Base-by-base conservation (phyloP, 2,888 invertebrate species). In the Sinohyriopsis cumingii region DNA sequence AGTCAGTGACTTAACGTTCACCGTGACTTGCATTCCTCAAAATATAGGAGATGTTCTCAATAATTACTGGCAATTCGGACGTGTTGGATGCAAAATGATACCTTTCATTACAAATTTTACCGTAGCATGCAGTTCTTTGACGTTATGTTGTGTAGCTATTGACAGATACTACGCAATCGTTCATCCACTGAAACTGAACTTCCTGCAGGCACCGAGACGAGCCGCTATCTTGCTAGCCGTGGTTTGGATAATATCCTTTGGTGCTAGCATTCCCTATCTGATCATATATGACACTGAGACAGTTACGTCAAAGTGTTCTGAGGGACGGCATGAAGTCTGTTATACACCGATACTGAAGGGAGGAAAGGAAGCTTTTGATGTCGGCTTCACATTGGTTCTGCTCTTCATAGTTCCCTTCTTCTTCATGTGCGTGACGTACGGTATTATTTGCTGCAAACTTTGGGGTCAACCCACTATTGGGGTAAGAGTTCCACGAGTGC, bases 131-230 rank as follows among this genome's bases (percentile, higher is more conserved):
- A 84, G 81, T 68, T 77, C 83, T 3, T 63, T 85, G 55, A 85
- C 84, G 15, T 67, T 84, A 22, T 82, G 81, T 54, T 82, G 84
- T 61, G 83, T 85, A 28, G 83, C 83, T 4, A 75, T 82, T 55
- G 85, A 85, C 65, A 68, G 85, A 45, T 85, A 82, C 67, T 77
- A 82, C 56, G 84, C 84, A 15, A 81, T 84, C 33, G 77, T 85
- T 1, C 81, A 82, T 64, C 85, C 85, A 24, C 67, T 85, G 28
- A 79, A 80, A 69, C 71, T 80, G 20, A 78, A 79, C 62, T 74
- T 81, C 59, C 63, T 79, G 28, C 78, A 81, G 65, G 78, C 81
- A 22, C 60, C 75, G 22, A 71, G 59, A 55, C 68, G 81, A 53
- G 79, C 81, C 7, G 62, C 73, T 0, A 60, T 76, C 55, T 64